Evolutionary conservation across 2,888 invertebrate genomes (phyloP), one percentile per base, ranked within the genome.

Genomic region (Phrixothrix hirtus): DNA sequence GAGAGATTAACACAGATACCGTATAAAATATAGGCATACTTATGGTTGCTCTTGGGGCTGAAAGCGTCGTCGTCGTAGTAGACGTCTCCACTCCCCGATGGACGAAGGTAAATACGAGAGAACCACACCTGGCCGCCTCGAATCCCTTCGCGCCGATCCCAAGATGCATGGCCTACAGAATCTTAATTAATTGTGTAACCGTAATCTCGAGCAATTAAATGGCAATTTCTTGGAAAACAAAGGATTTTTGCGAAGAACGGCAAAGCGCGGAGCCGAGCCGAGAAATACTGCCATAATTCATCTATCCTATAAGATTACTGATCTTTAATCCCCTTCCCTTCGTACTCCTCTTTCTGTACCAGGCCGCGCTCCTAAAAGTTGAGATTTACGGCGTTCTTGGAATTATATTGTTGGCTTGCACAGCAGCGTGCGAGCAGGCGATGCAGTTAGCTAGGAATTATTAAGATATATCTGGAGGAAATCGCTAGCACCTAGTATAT

Each of bases 301-400:
- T 84, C 83, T 78, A 79, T 77, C 76, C 78, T 81, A 81, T 81
- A 81, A 84, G 84, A 84, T 84, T 83, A 84, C 83, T 84, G 83
- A 84, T 84, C 84, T 85, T 83, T 84, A 84, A 84, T 84, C 84
- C 84, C 82, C 82, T 82, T 80, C 78, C 79, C 72, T 73, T 70
- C 70, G 66, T 65, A 74, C 75, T 78, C 76, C 79, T 80, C 81
- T 80, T 73, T 74, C 73, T 73, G 73, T 72, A 74, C 71, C 72
- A 70, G 69, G 68, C 68, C 69, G 70, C 68, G 70, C 75, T 75
- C 73, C 83, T 83, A 83, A 83, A 84, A 83, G 82, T 84, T 84
- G 82, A 84, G 84, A 84, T 84, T 84, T 84, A 84, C 81, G 83
- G 75, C 77, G 73, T 75, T 79, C 75, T 74, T 78, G 82, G 83